Base-by-base conservation (phyloP, 1,140 invertebrate genomes). In the Macrosteles quadrilineatus region DNA sequence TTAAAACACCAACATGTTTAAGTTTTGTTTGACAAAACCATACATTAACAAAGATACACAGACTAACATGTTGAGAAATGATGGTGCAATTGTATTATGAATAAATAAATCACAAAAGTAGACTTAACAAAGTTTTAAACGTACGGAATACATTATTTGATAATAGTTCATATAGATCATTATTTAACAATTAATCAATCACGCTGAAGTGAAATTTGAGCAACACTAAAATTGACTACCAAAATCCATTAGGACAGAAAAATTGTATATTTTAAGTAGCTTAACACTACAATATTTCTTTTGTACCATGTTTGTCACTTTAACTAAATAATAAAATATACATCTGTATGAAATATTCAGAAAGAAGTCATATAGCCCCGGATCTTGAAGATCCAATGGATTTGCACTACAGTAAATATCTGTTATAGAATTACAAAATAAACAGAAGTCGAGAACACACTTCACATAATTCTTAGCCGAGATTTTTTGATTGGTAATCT, bases 171-270 rank as follows among this genome's bases (percentile, higher is more conserved):
- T 19, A 11, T 50, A 4, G 47, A 50, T 21, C 14, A 50, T 50
- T 19, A 9, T 19, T 11, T 50, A 50, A 50, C 12, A 29, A 59
- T 27, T 14, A 11, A 14, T 53, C 11, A 53, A 9, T 59, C n/a
- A 59, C 32, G 14, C 14, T 6, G 14, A 36, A 6, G 32, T 59
- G 27, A 27, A 59, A 59, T 59, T 59, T 59, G 55, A 59, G 55
- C 55, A 59, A 59, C 27, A 29, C 55, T 59, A 59, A 59, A 50
- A 59, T 59, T 59, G 55, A 59, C 55, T 59, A 59, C 27, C 25
- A 27, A 59, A 30, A 4, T 50, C 47, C 47, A 50, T 50, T 3
- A 50, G n/a, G 21, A 2, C 25, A 29, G 55, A 25, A 36, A 36
- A 36, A 14, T 4, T 36, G 4, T 36, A 6, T 36, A 36, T 36